Percentiles rank a stretch among this genome's conserved stretches.
phyloP scores from a whole-genome alignment of 2,797 vertebrate species.

The Siniperca scherzeri region DNA sequence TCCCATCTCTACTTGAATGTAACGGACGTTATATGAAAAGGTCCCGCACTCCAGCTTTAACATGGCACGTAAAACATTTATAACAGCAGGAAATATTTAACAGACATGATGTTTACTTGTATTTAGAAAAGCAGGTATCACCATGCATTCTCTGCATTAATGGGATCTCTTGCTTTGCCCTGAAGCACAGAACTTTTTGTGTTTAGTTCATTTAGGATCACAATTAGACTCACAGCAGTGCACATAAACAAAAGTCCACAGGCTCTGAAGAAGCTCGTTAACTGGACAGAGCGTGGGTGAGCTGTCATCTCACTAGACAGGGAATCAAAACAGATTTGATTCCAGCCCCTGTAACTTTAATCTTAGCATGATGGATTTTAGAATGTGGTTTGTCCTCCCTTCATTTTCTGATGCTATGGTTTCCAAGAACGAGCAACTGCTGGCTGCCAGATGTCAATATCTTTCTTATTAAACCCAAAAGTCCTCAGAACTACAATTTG shows the following conservation, averaged over 20 bases:
- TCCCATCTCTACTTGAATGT: too few relatives aligned
- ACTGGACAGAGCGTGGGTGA: slow-evolving; percentile 51
- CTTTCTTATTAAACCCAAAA: slow-evolving; percentile 17
- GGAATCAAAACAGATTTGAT: slow-evolving; percentile 53
- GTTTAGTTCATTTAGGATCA: slow-evolving; percentile 55
- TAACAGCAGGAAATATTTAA: neutral
- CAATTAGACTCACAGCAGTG: slow-evolving; percentile 38
- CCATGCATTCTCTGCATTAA: neutral
- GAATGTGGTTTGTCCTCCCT: slow-evolving; percentile 5
- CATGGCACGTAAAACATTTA: neutral
- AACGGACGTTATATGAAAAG: too few relatives aligned
- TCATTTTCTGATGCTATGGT: slow-evolving; percentile 19
- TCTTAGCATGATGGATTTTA: slow-evolving; percentile 43
- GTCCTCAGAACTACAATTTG: slow-evolving; percentile 1
- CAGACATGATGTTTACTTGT: neutral
- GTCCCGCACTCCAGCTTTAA: too few relatives aligned
- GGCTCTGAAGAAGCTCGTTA: slow-evolving; percentile 63
- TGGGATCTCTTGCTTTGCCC: slow-evolving; percentile 5
- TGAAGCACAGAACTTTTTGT: slow-evolving; percentile 12
- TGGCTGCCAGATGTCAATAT: slow-evolving; percentile 20
- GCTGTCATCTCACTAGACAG: slow-evolving; percentile 45
- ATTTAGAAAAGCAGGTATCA: neutral
- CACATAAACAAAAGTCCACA: slow-evolving; percentile 44
- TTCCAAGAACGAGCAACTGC: slow-evolving; percentile 2
- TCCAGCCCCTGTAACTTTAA: slow-evolving; percentile 48